Percentiles rank a stretch among this genome's conserved stretches.
Evolutionary conservation across 2,113 vertebrate genomes (phyloP).

Genomic region (Paralichthys olivaceus): DNA sequence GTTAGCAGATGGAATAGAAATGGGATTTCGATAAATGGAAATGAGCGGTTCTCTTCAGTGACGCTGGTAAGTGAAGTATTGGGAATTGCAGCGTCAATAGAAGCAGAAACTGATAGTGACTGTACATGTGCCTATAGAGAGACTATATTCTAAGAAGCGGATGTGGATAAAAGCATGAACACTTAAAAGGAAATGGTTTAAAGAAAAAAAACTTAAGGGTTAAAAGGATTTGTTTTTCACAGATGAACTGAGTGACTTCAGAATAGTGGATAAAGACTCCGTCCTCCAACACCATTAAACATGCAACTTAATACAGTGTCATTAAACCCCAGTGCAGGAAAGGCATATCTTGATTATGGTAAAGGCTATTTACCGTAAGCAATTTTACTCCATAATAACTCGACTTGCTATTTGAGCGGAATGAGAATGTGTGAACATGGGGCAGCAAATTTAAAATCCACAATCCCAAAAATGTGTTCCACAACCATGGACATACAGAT

Average conservation of each 20-base stretch:
- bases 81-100: slow-evolving; percentile 53
- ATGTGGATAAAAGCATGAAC: slow-evolving; percentile 29
- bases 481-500: background rate
- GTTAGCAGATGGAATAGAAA: slow-evolving; percentile 81
- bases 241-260: background rate
- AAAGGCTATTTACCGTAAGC: background rate
- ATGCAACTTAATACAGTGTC: background rate
- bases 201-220: background rate
- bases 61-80: slow-evolving; percentile 73
- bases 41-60: slow-evolving; percentile 61
- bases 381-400: background rate
- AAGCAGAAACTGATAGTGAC: slow-evolving; percentile 26
- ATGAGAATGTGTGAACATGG: background rate
- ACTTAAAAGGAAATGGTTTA: background rate
- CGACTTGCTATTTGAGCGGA: background rate
- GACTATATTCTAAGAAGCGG: slow-evolving; percentile 18
- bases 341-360: background rate
- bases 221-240: slow-evolving; percentile 1
- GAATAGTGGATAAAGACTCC: background rate
- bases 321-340: background rate
- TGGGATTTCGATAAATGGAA: slow-evolving; percentile 81
- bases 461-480: background rate
- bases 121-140: background rate
- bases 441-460: background rate
- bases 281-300: background rate